Conservation (phyloP, 2,888 invertebrate genomes). For the Hyposoter didymator region DNA sequence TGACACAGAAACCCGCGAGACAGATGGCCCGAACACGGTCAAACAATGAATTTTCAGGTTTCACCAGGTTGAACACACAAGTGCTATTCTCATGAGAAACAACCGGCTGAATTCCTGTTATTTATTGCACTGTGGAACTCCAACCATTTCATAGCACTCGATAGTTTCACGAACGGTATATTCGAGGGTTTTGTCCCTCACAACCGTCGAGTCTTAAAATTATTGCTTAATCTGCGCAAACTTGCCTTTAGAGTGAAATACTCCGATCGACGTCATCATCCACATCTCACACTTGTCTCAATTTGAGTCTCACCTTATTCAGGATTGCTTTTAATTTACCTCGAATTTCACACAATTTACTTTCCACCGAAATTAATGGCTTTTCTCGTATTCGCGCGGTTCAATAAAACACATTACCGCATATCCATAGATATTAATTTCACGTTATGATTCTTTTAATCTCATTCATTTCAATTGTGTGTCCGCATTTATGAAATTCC, state of each 20-base stretch:
- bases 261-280: conserved; percentile 42
- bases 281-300: conserved; percentile 37
- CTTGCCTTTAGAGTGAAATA: conserved; percentile 6
- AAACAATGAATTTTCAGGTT: conserved; percentile 52
- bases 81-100: conserved; percentile 29
- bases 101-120: conserved; percentile 27
- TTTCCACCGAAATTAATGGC: neutral
- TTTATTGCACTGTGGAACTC: conserved; percentile 29
- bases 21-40: conserved; percentile 36
- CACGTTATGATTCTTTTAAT: neutral
- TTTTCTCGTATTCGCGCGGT: neutral
- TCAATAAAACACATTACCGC: neutral
- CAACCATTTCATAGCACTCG: conserved; percentile 32
- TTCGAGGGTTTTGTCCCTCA: conserved; percentile 14
- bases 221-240: conserved; percentile 47
- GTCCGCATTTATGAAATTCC: neutral
- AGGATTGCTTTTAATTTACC: conserved; percentile 23
- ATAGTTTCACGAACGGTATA: conserved; percentile 23
- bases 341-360: conserved; percentile 10
- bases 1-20: conserved; percentile 21
- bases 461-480: neutral
- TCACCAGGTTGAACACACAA: conserved; percentile 35
- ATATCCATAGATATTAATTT: neutral
- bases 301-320: conserved; percentile 25
- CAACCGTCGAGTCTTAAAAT: conserved; percentile 37